phyloP scores from a whole-genome alignment of 2,113 vertebrate genomes.

The Chitala chitala region DNA sequence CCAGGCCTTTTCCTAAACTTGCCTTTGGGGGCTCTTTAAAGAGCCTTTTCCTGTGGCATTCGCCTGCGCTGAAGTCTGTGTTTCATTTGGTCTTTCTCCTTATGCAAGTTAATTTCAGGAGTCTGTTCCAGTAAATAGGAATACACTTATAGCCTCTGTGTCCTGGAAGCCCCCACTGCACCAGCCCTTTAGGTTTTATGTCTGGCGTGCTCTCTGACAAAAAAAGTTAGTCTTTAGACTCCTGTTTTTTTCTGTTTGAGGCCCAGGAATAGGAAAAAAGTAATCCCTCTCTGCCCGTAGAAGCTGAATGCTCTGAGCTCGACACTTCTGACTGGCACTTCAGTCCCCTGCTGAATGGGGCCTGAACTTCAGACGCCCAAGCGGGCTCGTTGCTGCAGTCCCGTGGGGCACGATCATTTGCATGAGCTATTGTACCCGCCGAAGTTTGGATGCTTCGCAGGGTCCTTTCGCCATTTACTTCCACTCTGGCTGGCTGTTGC shows the following conservation, averaged over 20 bases:
- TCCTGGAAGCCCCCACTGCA: conserved; percentile 10
- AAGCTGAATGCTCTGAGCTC: conserved; percentile 51
- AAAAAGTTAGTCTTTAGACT: conserved; percentile 56
- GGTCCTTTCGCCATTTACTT: conserved; percentile 76
- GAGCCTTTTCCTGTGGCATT: conserved; percentile 3
- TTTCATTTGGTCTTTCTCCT: conserved; percentile 30
- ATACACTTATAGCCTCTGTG: conserved; percentile 16
- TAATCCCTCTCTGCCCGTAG: conserved; percentile 47
- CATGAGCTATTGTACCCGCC: conserved; percentile 71
- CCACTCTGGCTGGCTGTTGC: conserved; percentile 77
- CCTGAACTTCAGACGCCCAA: conserved; percentile 64
- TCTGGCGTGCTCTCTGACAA: conserved; percentile 49
- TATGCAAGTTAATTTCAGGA: conserved; percentile 22
- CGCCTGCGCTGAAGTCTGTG: not conserved
- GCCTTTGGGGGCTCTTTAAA: conserved; percentile 1
- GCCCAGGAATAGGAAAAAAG: conserved; percentile 37
- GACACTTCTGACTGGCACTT: conserved; percentile 64
- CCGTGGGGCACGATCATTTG: conserved; percentile 61
- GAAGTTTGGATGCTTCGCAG: conserved; percentile 75
- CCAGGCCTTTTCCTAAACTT: too few species aligned
- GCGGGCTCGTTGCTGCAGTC: conserved; percentile 36
- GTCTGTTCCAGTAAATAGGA: conserved; percentile 26
- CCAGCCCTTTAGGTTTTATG: conserved; percentile 30
- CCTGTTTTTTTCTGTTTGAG: conserved; percentile 45
- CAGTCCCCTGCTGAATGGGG: conserved; percentile 51